Evolutionary conservation across 2,888 invertebrate species (phyloP).

Genomic region (Coleophora deauratella): DNA sequence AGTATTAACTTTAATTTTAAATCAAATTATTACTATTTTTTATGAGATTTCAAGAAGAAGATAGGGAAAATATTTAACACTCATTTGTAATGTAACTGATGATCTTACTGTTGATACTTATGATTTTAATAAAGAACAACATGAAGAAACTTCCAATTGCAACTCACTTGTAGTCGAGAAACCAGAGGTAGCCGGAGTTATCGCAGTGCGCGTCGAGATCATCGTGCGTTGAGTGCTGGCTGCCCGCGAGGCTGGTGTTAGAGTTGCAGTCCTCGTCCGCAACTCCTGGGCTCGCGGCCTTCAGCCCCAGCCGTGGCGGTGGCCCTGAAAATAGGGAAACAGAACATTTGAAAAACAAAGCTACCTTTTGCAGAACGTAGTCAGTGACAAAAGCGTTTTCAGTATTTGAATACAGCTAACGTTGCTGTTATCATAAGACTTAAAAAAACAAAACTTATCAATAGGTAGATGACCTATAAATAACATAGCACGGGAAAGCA

Average conservation of each 20-base stretch:
- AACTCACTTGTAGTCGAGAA: constrained; percentile 87
- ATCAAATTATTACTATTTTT: too few relatives aligned
- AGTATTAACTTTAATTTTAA: too few relatives aligned
- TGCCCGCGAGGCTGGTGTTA: constrained; percentile 68
- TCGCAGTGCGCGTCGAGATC: constrained; percentile 75
- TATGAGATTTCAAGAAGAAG: too few relatives aligned
- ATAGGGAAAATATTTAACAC: too few relatives aligned
- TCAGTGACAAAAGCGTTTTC: background rate
- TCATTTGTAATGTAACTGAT: too few relatives aligned
- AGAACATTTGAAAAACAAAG: constrained; percentile 3
- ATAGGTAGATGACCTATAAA: too few relatives aligned
- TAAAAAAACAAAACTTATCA: too few relatives aligned
- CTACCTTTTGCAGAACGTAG: constrained; percentile 4
- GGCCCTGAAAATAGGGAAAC: constrained; percentile 51
- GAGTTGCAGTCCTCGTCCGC: constrained; percentile 66
- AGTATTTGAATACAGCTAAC: background rate
- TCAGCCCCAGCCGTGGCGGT: constrained; percentile 71
- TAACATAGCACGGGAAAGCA: background rate
- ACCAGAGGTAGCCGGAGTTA: constrained; percentile 94
- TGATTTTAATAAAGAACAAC: background rate
- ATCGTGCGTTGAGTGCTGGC: constrained; percentile 63
- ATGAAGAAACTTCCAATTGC: constrained; percentile 11
- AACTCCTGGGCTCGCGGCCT: constrained; percentile 69
- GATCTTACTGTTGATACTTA: too few relatives aligned
- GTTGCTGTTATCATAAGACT: too few relatives aligned